A percentile compares a stretch with the other conserved stretches of the same genome.
Conservation (phyloP, 2,888 invertebrate genomes). For the Epinotia nisella region DNA sequence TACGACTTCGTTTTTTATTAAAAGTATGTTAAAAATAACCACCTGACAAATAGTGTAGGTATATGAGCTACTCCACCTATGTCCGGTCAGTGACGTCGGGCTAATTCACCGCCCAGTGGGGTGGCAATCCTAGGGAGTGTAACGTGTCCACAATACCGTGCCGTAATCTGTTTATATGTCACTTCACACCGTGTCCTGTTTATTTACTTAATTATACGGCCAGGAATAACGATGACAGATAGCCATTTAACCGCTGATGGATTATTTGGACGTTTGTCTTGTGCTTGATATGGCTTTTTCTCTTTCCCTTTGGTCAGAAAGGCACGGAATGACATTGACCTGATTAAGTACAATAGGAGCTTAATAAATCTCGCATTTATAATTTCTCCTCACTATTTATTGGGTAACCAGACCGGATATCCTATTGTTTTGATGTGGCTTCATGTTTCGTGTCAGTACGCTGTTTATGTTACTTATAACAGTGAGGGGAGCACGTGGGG, state of each 20-base stretch:
- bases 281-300: neutral
- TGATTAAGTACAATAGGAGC: slow-evolving; percentile 13
- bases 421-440: slow-evolving; percentile 68
- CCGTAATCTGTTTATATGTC: slow-evolving; percentile 48
- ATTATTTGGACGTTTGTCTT: slow-evolving; percentile 25
- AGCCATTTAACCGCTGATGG: slow-evolving; percentile 32
- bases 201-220: slow-evolving; percentile 28
- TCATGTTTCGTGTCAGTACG: slow-evolving; percentile 71
- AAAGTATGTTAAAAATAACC: slow-evolving; percentile 45
- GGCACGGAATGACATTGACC: neutral
- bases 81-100: slow-evolving; percentile 65
- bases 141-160: slow-evolving; percentile 46
- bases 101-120: slow-evolving; percentile 54
- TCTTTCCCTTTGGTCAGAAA: neutral
- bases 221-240: slow-evolving; percentile 35
- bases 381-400: slow-evolving; percentile 46
- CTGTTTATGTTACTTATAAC: slow-evolving; percentile 75
- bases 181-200: slow-evolving; percentile 43
- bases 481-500: slow-evolving; percentile 63
- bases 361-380: slow-evolving; percentile 21
- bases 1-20: slow-evolving; percentile 24
- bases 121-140: slow-evolving; percentile 48
- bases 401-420: slow-evolving; percentile 67
- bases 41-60: slow-evolving; percentile 56
- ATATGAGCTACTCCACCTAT: slow-evolving; percentile 49